A percentile compares a stretch with the other conserved stretches of the same genome.
Evolutionary conservation across 2,888 invertebrate genomes (phyloP).

Genomic region (Diaphora mendica): DNA sequence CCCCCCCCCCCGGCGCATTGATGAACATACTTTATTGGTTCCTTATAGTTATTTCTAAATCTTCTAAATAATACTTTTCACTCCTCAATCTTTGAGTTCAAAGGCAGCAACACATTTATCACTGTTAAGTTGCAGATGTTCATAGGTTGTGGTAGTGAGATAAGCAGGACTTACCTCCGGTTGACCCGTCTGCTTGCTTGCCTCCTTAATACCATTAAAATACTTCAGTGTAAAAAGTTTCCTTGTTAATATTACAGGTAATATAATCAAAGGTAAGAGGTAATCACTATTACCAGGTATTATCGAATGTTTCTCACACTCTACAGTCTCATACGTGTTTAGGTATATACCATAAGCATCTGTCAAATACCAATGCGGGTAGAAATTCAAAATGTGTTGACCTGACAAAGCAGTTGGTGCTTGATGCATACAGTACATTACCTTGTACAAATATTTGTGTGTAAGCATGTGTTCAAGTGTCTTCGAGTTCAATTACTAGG

Average conservation of each 20-base stretch:
- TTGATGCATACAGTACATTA: conserved; percentile 9
- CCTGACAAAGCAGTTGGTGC: conserved; percentile 41
- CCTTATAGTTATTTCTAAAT: neutral
- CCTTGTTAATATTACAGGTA: too few species aligned
- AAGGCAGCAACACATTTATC: too few species aligned
- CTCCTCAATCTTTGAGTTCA: too few species aligned
- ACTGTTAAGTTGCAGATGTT: too few species aligned
- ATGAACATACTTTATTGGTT: neutral
- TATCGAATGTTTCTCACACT: neutral
- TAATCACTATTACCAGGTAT: neutral
- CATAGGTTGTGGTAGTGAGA: too few species aligned
- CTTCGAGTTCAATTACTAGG: conserved; percentile 3
- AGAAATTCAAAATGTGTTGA: conserved; percentile 71
- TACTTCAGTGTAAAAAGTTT: too few species aligned
- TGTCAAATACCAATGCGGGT: conserved; percentile 24
- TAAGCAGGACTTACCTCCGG: too few species aligned
- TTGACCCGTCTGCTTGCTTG: too few species aligned
- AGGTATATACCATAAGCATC: neutral
- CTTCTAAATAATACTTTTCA: too few species aligned
- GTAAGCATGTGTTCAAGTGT: conserved; percentile 11
- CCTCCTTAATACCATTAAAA: too few species aligned
- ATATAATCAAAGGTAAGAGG: too few species aligned
- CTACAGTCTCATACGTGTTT: neutral
- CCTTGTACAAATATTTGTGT: conserved; percentile 5
- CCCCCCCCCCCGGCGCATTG: too few species aligned